Evolutionary conservation across 2,888 invertebrate genomes (phyloP).

Genomic region (Heteromurus nitidus): DNA sequence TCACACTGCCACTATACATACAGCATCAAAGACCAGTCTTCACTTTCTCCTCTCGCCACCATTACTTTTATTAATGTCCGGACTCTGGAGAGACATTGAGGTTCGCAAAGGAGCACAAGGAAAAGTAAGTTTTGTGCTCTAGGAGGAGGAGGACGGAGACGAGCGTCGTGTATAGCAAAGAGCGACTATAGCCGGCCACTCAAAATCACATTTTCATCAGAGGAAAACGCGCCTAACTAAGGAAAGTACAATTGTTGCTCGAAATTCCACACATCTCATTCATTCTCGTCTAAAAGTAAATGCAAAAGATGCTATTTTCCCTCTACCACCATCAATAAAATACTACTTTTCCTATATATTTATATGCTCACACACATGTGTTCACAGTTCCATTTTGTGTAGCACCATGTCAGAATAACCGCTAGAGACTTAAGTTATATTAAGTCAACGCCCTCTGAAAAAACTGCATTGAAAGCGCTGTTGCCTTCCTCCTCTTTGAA

Average conservation of each 20-base stretch:
- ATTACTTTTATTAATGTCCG: background rate
- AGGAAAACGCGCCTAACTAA: background rate
- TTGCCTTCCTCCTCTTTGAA: background rate
- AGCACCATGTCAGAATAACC: no score
- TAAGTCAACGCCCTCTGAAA: no score
- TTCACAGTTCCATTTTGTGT: no score
- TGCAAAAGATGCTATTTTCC: no score
- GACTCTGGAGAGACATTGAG: background rate
- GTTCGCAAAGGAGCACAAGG: background rate
- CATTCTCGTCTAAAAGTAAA: background rate
- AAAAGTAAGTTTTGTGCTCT: background rate
- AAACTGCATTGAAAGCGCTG: no score
- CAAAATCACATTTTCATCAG: background rate
- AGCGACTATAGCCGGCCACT: constrained; percentile 5
- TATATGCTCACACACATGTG: no score
- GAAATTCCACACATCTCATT: background rate
- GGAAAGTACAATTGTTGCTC: background rate
- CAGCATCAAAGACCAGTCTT: background rate
- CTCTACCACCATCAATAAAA: no score
- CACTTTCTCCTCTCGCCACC: background rate
- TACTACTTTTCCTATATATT: no score
- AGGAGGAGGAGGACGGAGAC: no score
- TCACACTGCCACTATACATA: background rate
- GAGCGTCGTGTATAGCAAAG: no score
- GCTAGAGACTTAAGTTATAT: no score